phyloP scores from a whole-genome alignment of 2,113 vertebrate genomes.

The Sylvia atricapilla region DNA sequence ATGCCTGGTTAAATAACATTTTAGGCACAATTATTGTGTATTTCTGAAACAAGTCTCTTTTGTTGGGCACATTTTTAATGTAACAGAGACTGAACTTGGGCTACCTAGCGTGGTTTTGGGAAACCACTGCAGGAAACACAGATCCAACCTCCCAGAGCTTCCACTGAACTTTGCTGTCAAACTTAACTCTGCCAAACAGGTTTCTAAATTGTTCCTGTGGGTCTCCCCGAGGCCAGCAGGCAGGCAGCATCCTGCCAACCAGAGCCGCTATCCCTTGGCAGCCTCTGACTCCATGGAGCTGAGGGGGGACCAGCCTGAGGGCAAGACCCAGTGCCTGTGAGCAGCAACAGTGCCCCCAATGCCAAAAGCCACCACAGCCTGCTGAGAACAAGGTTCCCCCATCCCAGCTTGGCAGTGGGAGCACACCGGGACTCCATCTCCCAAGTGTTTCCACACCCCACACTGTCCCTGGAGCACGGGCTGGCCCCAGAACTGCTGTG shows the following conservation, averaged over 20 bases:
- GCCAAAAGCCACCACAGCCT: not conserved
- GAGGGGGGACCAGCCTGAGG: not conserved
- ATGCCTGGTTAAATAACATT: not conserved
- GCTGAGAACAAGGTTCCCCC: not conserved
- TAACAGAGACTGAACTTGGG: not conserved
- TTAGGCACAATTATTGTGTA: not conserved
- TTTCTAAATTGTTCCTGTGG: not conserved
- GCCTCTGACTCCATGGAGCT: not conserved
- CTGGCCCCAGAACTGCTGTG: fast-evolving
- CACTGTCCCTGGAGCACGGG: fast-evolving
- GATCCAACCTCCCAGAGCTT: not conserved
- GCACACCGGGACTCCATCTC: not conserved
- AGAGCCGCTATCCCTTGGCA: not conserved
- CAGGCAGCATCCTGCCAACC: not conserved
- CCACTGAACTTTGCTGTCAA: not conserved
- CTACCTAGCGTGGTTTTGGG: not conserved
- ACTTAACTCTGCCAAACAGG: not conserved
- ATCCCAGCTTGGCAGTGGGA: not conserved
- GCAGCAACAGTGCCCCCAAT: not conserved
- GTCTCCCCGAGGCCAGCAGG: fast-evolving
- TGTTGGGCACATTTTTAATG: not conserved
- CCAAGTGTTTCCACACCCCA: fast-evolving
- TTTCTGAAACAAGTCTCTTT: not conserved
- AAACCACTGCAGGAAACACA: not conserved
- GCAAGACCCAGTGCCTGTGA: not conserved